A percentile compares a stretch with the other conserved stretches of the same genome.
Evolutionary conservation across 2,888 invertebrate species (phyloP).

Genomic region (Drosophila affinis): DNA sequence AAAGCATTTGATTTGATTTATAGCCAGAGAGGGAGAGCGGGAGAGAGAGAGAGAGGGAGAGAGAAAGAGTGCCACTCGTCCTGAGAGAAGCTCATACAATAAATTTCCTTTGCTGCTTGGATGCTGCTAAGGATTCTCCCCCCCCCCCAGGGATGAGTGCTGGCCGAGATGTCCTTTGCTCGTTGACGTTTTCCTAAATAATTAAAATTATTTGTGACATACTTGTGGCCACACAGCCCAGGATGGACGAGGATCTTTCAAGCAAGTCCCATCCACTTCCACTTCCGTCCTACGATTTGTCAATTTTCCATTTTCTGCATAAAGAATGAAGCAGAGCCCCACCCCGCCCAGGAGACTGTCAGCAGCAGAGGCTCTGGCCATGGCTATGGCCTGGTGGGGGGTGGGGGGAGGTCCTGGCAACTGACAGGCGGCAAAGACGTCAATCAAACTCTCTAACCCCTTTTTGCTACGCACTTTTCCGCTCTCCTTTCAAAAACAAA

Average conservation of each 20-base stretch:
- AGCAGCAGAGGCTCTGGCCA: conserved; percentile 21
- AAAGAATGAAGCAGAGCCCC: conserved; percentile 8
- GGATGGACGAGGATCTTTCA: neutral
- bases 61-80: neutral
- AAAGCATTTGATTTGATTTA: conserved; percentile 66
- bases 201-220: conserved; percentile 61
- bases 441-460: conserved; percentile 53
- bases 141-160: conserved; percentile 2
- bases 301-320: conserved; percentile 50
- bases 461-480: neutral
- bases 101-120: conserved; percentile 26
- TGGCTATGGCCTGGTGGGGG: accelerated
- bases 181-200: conserved; percentile 49
- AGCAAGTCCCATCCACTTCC: too few relatives aligned
- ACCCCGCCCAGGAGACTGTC: conserved; percentile 26
- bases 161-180: neutral
- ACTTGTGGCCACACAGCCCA: conserved; percentile 24
- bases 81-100: conserved; percentile 31
- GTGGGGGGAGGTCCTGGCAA: conserved; percentile 24
- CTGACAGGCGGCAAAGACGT: conserved; percentile 56
- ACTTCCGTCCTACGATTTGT: conserved; percentile 37
- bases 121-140: conserved; percentile 2
- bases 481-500: conserved; percentile 18
- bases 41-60: conserved; percentile 6
- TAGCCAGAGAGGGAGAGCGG: conserved; percentile 29